Evolutionary conservation across 1,140 invertebrate species (phyloP).

Genomic region (Aporrectodea caliginosa): DNA sequence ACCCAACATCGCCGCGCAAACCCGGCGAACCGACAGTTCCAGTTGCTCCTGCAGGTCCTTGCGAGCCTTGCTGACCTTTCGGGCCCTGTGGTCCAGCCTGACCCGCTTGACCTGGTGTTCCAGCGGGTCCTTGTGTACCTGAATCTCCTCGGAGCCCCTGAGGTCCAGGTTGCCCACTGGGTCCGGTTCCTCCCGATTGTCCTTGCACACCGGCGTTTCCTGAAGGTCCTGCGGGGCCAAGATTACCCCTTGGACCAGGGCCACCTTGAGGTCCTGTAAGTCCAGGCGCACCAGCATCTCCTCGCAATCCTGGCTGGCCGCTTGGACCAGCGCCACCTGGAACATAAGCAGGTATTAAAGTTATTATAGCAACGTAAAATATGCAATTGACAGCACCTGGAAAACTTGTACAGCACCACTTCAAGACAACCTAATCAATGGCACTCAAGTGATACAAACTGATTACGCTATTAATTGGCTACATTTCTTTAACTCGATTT

Average conservation of each 20-base stretch:
- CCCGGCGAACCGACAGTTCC: neutral
- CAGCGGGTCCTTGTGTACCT: constrained; percentile 5
- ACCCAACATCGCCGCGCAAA: constrained; percentile 3
- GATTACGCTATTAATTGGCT: too few relatives aligned
- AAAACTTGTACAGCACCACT: too few relatives aligned
- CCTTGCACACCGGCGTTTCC: neutral
- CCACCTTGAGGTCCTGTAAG: neutral
- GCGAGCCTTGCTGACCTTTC: neutral
- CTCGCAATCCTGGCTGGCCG: constrained; percentile 11
- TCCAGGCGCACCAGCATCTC: constrained; percentile 19
- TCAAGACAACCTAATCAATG: too few relatives aligned
- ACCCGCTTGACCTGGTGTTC: constrained; percentile 12
- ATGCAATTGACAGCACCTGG: too few relatives aligned
- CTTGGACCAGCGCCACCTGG: constrained; percentile 12
- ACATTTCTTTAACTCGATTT: too few relatives aligned
- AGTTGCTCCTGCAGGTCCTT: neutral
- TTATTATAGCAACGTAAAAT: too few relatives aligned
- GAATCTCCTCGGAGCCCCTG: constrained; percentile 15
- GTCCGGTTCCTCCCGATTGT: neutral
- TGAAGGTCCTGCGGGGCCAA: neutral
- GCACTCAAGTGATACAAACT: too few relatives aligned
- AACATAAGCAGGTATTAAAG: neutral
- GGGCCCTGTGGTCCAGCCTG: neutral
- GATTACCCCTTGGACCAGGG: neutral
- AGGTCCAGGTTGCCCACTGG: neutral